These are phyloP conservation scores for Coregonus suidteri DNA, from an alignment of 2,797 vertebrate genomes.

Conservation along the genomic window DNA sequence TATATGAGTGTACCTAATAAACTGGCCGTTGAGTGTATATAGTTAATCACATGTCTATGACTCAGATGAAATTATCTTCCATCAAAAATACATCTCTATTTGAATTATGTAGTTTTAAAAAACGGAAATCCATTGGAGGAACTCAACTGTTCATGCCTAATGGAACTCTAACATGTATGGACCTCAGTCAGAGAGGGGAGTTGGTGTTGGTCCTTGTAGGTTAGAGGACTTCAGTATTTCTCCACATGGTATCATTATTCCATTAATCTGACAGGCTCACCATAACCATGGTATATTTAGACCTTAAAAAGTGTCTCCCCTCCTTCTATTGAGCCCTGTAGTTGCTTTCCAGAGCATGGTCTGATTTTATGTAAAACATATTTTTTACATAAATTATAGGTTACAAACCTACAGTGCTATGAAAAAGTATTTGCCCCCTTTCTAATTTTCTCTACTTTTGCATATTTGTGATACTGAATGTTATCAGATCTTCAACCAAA, in stretches of 20 bases:
- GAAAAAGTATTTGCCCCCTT: too few relatives aligned
- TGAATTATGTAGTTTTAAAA: too few relatives aligned
- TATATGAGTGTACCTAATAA: too few relatives aligned
- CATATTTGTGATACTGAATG: too few relatives aligned
- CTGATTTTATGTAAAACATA: too few relatives aligned
- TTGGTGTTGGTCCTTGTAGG: neutral
- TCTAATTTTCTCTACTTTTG: too few relatives aligned
- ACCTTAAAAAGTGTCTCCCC: neutral
- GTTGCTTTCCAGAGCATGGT: neutral
- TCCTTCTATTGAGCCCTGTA: neutral
- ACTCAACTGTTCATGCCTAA: neutral
- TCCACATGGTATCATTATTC: slow-evolving; percentile 35
- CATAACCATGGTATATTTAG: neutral
- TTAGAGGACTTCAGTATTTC: neutral
- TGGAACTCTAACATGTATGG: neutral
- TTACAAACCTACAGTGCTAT: too few relatives aligned
- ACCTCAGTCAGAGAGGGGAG: neutral
- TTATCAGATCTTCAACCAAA: too few relatives aligned
- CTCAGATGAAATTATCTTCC: neutral
- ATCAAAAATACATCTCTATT: neutral
- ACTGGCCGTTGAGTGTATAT: neutral
- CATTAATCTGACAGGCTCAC: slow-evolving; percentile 41
- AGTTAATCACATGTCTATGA: neutral
- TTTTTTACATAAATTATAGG: too few relatives aligned
- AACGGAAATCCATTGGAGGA: too few relatives aligned